A percentile compares a stretch with the other conserved stretches of the same genome.
Evolutionary conservation across 2,113 vertebrate species (phyloP).

Genomic region (Notiomystis cincta): DNA sequence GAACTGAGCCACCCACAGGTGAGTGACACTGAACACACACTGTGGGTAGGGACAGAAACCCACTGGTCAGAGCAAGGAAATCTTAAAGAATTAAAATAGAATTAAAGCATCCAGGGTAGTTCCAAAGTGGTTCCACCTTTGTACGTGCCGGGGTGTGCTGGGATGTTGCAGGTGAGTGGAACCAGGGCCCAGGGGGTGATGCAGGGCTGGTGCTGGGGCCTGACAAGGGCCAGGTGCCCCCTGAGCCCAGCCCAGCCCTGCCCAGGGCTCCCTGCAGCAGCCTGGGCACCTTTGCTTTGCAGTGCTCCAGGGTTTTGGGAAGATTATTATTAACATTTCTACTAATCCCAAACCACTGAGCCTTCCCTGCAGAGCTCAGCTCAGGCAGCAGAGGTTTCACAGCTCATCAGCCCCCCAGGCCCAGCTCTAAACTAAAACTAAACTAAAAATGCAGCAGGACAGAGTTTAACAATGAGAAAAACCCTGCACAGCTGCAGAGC

Average conservation of each 20-base stretch:
- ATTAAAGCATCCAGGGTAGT: neutral
- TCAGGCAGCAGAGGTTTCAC: neutral
- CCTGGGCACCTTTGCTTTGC: neutral
- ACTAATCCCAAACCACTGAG: neutral
- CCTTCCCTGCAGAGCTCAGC: neutral
- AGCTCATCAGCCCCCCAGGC: neutral
- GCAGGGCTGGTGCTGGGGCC: neutral
- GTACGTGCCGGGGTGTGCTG: accelerated
- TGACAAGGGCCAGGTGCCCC: neutral
- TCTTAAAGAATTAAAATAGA: neutral
- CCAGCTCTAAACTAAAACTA: neutral
- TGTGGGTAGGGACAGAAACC: neutral
- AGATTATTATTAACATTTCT: neutral
- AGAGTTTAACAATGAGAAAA: neutral
- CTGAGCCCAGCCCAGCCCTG: neutral
- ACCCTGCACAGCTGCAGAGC: neutral
- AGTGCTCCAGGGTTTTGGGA: neutral
- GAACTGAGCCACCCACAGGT: neutral
- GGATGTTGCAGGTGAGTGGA: neutral
- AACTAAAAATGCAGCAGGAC: neutral
- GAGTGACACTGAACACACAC: neutral
- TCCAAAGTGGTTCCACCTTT: neutral
- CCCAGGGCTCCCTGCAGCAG: neutral
- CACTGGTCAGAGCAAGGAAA: neutral
- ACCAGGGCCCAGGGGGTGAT: neutral